These are phyloP conservation scores for Mormyrus hasselquistii DNA, from an alignment of 2,797 vertebrate species.

Conservation along the genomic window DNA sequence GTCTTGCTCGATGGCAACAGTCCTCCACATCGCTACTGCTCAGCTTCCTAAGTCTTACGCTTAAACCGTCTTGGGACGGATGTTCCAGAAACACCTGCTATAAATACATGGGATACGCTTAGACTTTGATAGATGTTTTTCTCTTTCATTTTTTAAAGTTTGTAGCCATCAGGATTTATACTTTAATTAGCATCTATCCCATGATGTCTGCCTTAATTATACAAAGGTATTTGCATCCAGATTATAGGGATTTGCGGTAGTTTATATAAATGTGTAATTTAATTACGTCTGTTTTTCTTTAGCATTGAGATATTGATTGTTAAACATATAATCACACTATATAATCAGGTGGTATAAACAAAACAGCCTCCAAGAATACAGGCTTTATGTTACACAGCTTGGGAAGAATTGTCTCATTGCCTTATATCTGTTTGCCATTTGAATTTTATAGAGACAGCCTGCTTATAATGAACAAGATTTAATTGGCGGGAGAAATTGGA, in stretches of 20 bases:
- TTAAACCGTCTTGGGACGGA: neutral
- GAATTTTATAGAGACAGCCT: neutral
- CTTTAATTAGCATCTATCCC: neutral
- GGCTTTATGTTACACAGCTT: neutral
- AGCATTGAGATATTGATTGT: neutral
- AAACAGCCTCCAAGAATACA: neutral
- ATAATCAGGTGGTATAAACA: neutral
- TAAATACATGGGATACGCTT: neutral
- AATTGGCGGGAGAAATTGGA: neutral
- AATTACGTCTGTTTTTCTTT: neutral
- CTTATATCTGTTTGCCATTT: neutral
- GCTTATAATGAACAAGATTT: constrained; percentile 1
- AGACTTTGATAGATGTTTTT: neutral
- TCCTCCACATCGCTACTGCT: neutral
- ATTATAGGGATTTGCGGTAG: neutral
- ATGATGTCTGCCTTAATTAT: neutral
- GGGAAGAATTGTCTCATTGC: neutral
- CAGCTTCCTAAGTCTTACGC: neutral
- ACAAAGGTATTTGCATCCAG: neutral
- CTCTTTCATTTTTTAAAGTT: neutral
- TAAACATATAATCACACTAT: neutral
- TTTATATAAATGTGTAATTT: neutral
- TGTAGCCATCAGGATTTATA: neutral
- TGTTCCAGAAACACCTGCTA: neutral
- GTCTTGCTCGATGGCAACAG: neutral